These are phyloP conservation scores for Acrossocheilus fasciatus DNA, from an alignment of 2,797 vertebrate species.

Conservation along the genomic window DNA sequence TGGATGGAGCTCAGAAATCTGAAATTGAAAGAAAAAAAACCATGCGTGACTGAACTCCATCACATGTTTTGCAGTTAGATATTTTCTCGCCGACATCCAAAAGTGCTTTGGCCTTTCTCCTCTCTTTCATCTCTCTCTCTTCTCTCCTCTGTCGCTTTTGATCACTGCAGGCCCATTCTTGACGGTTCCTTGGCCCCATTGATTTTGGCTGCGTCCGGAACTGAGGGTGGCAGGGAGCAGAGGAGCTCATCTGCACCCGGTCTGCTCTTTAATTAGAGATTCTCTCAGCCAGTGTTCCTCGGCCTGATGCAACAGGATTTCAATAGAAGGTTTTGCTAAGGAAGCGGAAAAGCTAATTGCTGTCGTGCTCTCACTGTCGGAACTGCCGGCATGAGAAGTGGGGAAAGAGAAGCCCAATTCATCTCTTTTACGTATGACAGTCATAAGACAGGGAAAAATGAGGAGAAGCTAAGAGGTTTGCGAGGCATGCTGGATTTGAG, in stretches of 20 bases:
- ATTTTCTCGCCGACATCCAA: conserved; percentile 9
- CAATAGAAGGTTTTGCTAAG: conserved; percentile 71
- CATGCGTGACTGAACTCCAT: conserved; percentile 14
- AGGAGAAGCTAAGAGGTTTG: conserved; percentile 37
- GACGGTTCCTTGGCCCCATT: conserved; percentile 44
- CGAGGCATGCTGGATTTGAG: conserved; percentile 1
- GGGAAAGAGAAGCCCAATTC: conserved; percentile 35
- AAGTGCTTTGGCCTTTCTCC: conserved; percentile 5
- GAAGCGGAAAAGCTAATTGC: conserved; percentile 79
- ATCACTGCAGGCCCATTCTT: conserved; percentile 37
- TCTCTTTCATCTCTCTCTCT: conserved; percentile 14
- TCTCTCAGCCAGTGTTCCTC: conserved; percentile 62
- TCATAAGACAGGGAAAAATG: conserved; percentile 46
- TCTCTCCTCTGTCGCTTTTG: conserved; percentile 40
- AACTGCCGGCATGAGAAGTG: conserved; percentile 66
- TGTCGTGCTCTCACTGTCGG: conserved; percentile 77
- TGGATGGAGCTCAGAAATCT: background rate
- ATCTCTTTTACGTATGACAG: conserved; percentile 50
- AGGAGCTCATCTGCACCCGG: conserved; percentile 65
- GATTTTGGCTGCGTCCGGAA: conserved; percentile 40
- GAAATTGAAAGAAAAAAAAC: conserved; percentile 2
- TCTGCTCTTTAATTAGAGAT: conserved; percentile 72
- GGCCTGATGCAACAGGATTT: conserved; percentile 74
- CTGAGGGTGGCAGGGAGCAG: conserved; percentile 50
- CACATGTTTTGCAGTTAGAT: conserved; percentile 22